phyloP scores from a whole-genome alignment of 2,888 invertebrate genomes.

The Prionchulus punctatus region DNA sequence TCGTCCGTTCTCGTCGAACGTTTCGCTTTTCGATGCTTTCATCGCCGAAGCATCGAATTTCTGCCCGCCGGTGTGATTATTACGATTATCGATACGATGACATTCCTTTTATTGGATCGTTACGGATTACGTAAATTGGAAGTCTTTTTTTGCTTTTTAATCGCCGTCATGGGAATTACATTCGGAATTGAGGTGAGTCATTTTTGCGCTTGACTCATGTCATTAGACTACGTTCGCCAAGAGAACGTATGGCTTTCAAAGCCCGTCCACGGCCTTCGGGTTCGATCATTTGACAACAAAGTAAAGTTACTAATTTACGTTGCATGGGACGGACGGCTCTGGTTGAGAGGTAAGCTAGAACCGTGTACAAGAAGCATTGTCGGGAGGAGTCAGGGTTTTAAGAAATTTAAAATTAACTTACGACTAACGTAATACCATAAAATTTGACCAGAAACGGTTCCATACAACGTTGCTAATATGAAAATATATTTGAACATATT shows the following conservation, averaged over 20 bases:
- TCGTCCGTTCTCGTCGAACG: conserved; percentile 4
- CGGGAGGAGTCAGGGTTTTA: too few relatives aligned
- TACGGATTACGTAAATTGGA: conserved; percentile 63
- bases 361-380: too few relatives aligned
- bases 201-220: too few relatives aligned
- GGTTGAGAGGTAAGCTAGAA: too few relatives aligned
- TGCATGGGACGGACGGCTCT: conserved; percentile 91
- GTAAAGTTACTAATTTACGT: conserved; percentile 71
- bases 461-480: too few relatives aligned
- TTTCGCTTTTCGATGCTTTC: background rate
- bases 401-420: too few relatives aligned
- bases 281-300: conserved; percentile 78
- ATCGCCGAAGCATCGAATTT: background rate
- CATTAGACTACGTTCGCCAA: conserved; percentile 82
- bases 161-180: conserved; percentile 62
- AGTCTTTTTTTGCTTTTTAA: conserved; percentile 62
- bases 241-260: conserved; percentile 58
- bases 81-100: conserved; percentile 70
- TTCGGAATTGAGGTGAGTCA: conserved; percentile 53
- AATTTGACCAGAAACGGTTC: too few relatives aligned
- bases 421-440: too few relatives aligned
- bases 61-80: conserved; percentile 53
- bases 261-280: conserved; percentile 49
- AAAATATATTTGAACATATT: too few relatives aligned
- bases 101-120: conserved; percentile 67